These are phyloP conservation scores for Argya squamiceps DNA, from an alignment of 2,797 vertebrate genomes.

Conservation along the genomic window DNA sequence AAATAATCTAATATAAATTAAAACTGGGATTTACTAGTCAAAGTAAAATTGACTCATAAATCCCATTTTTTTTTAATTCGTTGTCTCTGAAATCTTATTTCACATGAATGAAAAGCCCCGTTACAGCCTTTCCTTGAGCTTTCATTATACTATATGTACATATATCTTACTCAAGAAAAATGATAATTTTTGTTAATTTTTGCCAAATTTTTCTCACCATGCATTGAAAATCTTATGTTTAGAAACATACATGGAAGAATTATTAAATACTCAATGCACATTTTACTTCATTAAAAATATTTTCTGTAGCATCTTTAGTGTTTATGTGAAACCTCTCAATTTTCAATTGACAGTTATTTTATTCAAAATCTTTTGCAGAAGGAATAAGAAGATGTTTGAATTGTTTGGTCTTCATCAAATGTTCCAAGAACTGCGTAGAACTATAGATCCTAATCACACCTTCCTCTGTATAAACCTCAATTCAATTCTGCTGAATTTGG, in stretches of 20 bases:
- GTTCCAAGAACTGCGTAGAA: constrained; percentile 84
- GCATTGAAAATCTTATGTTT: not conserved
- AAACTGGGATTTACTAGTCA: not conserved
- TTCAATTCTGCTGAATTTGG: constrained; percentile 85
- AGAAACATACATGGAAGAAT: not conserved
- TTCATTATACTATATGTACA: not conserved
- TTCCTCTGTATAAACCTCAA: constrained; percentile 87
- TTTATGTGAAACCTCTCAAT: not conserved
- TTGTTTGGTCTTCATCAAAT: constrained; percentile 80
- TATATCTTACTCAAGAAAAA: not conserved
- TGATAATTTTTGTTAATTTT: not conserved
- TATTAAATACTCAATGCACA: not conserved
- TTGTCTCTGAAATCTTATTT: not conserved
- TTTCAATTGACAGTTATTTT: not conserved
- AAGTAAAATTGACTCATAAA: not conserved
- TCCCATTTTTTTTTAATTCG: not conserved
- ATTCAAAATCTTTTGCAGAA: constrained; percentile 74
- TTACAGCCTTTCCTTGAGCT: not conserved
- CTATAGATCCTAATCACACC: constrained; percentile 74
- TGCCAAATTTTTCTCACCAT: not conserved
- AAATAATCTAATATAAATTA: not conserved
- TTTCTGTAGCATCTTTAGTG: not conserved
- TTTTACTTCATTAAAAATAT: not conserved
- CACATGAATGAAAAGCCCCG: not conserved
- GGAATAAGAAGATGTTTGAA: constrained; percentile 88